These are phyloP conservation scores for Aphis gossypii DNA, from an alignment of 1,140 invertebrate genomes.

Conservation along the genomic window DNA sequence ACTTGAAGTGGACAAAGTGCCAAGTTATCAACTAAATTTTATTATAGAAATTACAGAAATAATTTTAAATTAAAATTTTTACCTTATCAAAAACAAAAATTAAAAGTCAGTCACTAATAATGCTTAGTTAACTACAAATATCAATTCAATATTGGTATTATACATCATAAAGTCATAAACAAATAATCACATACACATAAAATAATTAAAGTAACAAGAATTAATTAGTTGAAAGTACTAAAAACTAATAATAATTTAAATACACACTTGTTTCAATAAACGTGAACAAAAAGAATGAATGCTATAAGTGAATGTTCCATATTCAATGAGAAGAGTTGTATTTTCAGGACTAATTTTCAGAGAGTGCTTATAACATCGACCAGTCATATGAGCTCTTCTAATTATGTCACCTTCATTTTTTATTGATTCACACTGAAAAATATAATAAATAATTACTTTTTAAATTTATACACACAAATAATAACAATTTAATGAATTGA, in stretches of 20 bases:
- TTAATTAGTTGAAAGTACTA: background rate
- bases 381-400: slow-evolving; percentile 72
- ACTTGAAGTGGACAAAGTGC: no score
- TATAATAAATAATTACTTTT: background rate
- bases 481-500: background rate
- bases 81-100: background rate
- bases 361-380: slow-evolving; percentile 80
- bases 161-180: rapidly evolving
- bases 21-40: no score
- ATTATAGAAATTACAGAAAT: no score
- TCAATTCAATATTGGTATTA: background rate
- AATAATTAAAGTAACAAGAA: background rate
- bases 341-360: slow-evolving; percentile 76
- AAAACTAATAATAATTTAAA: background rate
- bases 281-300: slow-evolving; percentile 87
- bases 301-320: slow-evolving; percentile 84
- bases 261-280: slow-evolving; percentile 74
- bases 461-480: background rate
- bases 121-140: background rate
- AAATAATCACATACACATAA: background rate
- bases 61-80: no score
- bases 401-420: slow-evolving; percentile 75
- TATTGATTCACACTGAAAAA: slow-evolving; percentile 66
- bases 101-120: background rate
- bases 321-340: slow-evolving; percentile 86